Base-by-base conservation (phyloP, 2,113 vertebrate species). In the Hassar affinis region DNA sequence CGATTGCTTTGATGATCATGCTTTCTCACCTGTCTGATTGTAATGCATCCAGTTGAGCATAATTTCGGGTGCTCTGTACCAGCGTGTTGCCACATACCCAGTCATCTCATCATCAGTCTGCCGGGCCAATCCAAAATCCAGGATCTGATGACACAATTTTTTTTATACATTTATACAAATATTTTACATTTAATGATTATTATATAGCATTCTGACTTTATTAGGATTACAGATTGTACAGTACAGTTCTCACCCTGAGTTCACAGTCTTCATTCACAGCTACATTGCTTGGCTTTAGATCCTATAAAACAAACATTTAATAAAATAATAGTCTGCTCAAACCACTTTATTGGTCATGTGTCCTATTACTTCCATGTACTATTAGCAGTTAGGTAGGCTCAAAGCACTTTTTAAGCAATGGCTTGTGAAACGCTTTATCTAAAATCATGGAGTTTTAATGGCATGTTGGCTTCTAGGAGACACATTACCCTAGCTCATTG, bases 21-120 rank as follows among this genome's bases (percentile, higher is more conserved):
- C 38, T 18, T 11, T 80, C 77, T 90, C 89, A 99, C 97, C 97
- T 87, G 97, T 99, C 90, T 98, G 97, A 90, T 97, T 98, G 89
- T 99, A 99, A 89, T 99, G 98, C 98, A 98, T 99, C 97, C 98
- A 99, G 90, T 98, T 99, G 66, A 99, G 94, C 98, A 98, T 99
- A 90, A 98, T 99, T 93, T 99, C 97, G 0, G 98, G 97, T 1
- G 98, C 98, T 85, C 97, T 94, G 89, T 99, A 99, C 98, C 98
- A 99, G 80, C 97, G 95, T 11, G 98, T 99, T 33, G 98, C 98
- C 89, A 99, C 98, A 0, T 99, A 99, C 9, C 98, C 98, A 0
- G 98, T 99, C 97, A 99, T 99, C 92, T 99, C 97, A 66, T 99
- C 98, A 0, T 99, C 97, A 0, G 98, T 97, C 91, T 99, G 98